Evolutionary conservation across 2,888 invertebrate species (phyloP), one percentile per base, ranked within the genome.

Genomic region (Strigamia transsilvanica): DNA sequence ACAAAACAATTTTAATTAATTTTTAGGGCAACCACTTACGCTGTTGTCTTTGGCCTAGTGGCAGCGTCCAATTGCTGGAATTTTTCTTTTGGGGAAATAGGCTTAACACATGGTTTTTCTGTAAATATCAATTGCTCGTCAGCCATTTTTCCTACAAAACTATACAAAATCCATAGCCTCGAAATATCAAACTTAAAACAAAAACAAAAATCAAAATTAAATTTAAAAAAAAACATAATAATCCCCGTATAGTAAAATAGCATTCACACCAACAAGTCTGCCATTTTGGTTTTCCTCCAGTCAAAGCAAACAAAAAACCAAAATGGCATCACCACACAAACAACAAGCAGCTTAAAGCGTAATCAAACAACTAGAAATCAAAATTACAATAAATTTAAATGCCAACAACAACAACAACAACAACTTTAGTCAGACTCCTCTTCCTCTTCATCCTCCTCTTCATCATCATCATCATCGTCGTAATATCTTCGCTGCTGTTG

Each of bases 1-100:
- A 66, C 1, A 66, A 66, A 23, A 66, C 1, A 66, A 23, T 23
- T 66, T 21, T 2, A 23, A 21, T 66, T 66, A 66, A 21, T 23
- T 23, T 61, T 42, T 46, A 38, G 23, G 61, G 61, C n/a, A 23
- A n/a, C 78, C 21, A 83, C 83, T 83, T 83, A 82, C 83, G 46
- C 56, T 81, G 73, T 66, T 77, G 56, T 81, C 83, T 80, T 83
- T 15, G 83, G 77, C 18, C 82, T 56, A 80, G 79, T 80, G 80
- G 61, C 83, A 5, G 84, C 82, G 80, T 84, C 84, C 84, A 85
- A 82, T 82, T 84, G 83, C 61, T 84, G 85, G 80, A 85, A 84
- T 82, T 84, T 85, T 66, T 84, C 84, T 80, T 83, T 83, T 79
- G 84, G 84, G 18, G 84, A 84, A 18, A 84, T 38, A 27, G 82